Evolutionary conservation across 2,797 vertebrate genomes (phyloP).

Genomic region (Loris lydekkerianus): DNA sequence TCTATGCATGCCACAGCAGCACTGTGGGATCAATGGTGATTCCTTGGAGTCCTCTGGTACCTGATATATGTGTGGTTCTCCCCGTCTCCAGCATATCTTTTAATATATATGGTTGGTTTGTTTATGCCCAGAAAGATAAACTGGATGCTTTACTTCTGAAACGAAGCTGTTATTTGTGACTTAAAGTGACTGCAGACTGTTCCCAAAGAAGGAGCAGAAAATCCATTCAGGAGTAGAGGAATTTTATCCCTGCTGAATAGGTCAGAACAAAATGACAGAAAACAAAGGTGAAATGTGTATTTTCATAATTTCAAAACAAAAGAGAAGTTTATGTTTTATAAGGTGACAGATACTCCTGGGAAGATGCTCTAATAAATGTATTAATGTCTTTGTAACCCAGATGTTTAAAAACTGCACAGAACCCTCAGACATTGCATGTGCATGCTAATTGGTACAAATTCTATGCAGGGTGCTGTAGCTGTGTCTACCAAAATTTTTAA

Average conservation of each 20-base stretch:
- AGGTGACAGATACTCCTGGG: not conserved
- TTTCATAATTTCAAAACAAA: not conserved
- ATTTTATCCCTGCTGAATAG: conserved; percentile 37
- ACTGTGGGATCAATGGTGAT: not conserved
- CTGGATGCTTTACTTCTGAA: not conserved
- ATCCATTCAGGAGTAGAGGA: not conserved
- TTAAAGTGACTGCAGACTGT: not conserved
- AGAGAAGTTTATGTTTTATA: conserved; percentile 29
- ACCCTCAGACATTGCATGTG: not conserved
- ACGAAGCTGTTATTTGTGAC: conserved; percentile 5
- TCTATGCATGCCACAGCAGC: not conserved
- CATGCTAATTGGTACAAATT: not conserved
- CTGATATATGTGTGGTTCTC: not conserved
- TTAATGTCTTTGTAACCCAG: conserved; percentile 9
- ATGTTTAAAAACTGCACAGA: conserved; percentile 34
- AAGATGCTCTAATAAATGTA: conserved; percentile 41
- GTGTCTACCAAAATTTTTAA: conserved; percentile 37
- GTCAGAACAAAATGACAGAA: conserved; percentile 61
- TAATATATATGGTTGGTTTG: not conserved
- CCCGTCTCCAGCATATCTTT: not conserved
- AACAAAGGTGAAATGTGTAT: conserved; percentile 1
- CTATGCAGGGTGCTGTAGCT: not conserved
- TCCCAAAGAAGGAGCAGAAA: conserved; percentile 7
- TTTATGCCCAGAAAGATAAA: conserved; percentile 11
- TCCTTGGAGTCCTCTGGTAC: not conserved